Conservation (phyloP, 2,888 invertebrate species). For the Pseudolycoriella hygida region DNA sequence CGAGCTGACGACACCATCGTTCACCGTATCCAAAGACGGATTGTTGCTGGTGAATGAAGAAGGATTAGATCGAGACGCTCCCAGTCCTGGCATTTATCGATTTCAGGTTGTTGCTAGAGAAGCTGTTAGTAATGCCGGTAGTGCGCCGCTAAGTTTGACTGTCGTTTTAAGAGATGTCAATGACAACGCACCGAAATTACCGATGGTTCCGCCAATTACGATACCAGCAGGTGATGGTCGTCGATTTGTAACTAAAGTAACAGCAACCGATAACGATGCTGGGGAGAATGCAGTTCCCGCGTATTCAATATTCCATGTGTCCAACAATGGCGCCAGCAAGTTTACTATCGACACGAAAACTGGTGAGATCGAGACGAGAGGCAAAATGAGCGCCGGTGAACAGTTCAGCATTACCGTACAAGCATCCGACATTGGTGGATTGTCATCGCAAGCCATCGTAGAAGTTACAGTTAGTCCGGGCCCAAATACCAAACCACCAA, state of each 20-base stretch:
- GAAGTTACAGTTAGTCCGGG: constrained; percentile 73
- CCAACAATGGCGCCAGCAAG: constrained; percentile 74
- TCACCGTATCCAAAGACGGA: constrained; percentile 56
- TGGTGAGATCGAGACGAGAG: constrained; percentile 61
- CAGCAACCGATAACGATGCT: constrained; percentile 68
- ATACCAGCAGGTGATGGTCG: constrained; percentile 62
- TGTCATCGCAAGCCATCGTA: constrained; percentile 69
- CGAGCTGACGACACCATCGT: constrained; percentile 70
- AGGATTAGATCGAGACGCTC: constrained; percentile 71
- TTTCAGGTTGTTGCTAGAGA: constrained; percentile 82
- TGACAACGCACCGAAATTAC: constrained; percentile 69
- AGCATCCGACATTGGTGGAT: constrained; percentile 62
- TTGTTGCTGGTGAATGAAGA: constrained; percentile 64
- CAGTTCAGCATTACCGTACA: constrained; percentile 78
- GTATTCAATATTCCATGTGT: constrained; percentile 78
- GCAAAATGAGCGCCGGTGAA: constrained; percentile 67
- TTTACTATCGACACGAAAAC: constrained; percentile 66
- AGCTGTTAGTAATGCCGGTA: constrained; percentile 57
- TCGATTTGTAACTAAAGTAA: constrained; percentile 48
- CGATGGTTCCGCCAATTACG: constrained; percentile 61
- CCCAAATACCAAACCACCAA: constrained; percentile 62
- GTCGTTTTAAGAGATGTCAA: constrained; percentile 67
- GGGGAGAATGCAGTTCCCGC: constrained; percentile 66
- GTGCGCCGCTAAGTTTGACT: constrained; percentile 61
- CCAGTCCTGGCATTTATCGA: constrained; percentile 64